phyloP scores from a whole-genome alignment of 2,888 invertebrate species.

The Abrostola tripartita region DNA sequence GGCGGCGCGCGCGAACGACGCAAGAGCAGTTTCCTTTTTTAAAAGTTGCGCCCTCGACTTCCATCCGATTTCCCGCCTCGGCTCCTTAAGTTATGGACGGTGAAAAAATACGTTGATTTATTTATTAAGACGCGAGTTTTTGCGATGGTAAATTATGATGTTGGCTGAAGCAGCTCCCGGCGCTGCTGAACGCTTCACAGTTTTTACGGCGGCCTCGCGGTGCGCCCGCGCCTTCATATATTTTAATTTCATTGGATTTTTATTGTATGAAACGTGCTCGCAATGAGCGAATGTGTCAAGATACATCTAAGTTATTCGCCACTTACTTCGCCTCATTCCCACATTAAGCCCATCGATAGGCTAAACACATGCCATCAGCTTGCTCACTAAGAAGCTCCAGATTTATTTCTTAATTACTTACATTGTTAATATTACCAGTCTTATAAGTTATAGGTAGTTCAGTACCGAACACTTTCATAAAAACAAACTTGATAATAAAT shows the following conservation, averaged over 20 bases:
- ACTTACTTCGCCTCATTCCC: constrained; percentile 30
- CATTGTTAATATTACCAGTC: not conserved
- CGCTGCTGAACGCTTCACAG: constrained; percentile 67
- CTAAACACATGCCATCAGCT: constrained; percentile 32
- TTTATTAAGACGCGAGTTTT: constrained; percentile 83
- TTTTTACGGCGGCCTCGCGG: constrained; percentile 64
- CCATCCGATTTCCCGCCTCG: constrained; percentile 87
- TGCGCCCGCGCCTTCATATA: constrained; percentile 53
- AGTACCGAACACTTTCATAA: not conserved
- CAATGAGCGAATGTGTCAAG: constrained; percentile 53
- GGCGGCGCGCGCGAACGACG: constrained; percentile 70
- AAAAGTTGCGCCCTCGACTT: constrained; percentile 86
- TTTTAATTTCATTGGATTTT: constrained; percentile 70
- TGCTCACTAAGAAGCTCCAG: constrained; percentile 9
- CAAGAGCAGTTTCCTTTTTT: constrained; percentile 88
- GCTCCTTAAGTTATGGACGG: constrained; percentile 83
- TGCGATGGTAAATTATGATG: constrained; percentile 83
- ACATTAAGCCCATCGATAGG: constrained; percentile 39
- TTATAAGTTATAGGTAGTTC: no score
- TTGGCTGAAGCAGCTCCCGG: constrained; percentile 70
- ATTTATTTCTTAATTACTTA: constrained; percentile 46
- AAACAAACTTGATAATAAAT: constrained; percentile 2
- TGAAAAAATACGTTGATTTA: constrained; percentile 84
- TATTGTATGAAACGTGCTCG: constrained; percentile 64
- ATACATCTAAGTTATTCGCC: constrained; percentile 50